A percentile compares a stretch with the other conserved stretches of the same genome.
Evolutionary conservation across 2,797 vertebrate species (phyloP).

Genomic region (Rhinophrynus dorsalis): DNA sequence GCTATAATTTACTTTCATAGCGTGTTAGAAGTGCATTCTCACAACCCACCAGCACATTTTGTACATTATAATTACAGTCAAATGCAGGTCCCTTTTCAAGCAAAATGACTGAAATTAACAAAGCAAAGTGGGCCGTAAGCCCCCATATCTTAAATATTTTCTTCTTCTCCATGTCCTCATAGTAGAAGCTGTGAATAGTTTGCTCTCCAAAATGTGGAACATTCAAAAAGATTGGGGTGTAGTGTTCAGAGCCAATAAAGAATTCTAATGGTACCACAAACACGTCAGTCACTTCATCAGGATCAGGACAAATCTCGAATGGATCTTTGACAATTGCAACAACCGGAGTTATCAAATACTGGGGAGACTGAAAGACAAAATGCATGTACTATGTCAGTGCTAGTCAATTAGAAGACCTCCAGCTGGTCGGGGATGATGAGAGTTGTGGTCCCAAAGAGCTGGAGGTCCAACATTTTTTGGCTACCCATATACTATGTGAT

Average conservation of each 20-base stretch:
- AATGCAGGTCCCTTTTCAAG: constrained; percentile 75
- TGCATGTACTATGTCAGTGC: no score
- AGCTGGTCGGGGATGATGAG: no score
- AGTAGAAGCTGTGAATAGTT: constrained; percentile 73
- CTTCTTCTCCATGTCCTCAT: constrained; percentile 64
- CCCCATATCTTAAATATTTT: constrained; percentile 79
- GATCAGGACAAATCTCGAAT: constrained; percentile 78
- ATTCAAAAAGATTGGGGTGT: constrained; percentile 49
- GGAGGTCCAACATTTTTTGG: no score
- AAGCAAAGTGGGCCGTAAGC: constrained; percentile 77
- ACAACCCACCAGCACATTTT: constrained; percentile 20
- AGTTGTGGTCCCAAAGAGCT: no score
- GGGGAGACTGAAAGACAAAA: constrained; percentile 61
- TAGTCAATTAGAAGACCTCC: no score
- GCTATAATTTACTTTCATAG: constrained; percentile 76
- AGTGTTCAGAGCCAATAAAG: constrained; percentile 71
- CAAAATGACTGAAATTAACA: constrained; percentile 73
- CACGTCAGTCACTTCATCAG: constrained; percentile 83
- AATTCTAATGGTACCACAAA: constrained; percentile 86
- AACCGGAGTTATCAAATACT: constrained; percentile 81
- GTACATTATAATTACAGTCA: constrained; percentile 71
- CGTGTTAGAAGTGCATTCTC: not conserved
- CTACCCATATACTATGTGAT: no score
- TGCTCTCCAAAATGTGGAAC: not conserved
- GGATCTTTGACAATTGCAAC: constrained; percentile 84